Percentiles rank a stretch among this genome's conserved stretches.
Evolutionary conservation across 2,113 vertebrate genomes (phyloP).

Genomic region (Barnardius zonarius): DNA sequence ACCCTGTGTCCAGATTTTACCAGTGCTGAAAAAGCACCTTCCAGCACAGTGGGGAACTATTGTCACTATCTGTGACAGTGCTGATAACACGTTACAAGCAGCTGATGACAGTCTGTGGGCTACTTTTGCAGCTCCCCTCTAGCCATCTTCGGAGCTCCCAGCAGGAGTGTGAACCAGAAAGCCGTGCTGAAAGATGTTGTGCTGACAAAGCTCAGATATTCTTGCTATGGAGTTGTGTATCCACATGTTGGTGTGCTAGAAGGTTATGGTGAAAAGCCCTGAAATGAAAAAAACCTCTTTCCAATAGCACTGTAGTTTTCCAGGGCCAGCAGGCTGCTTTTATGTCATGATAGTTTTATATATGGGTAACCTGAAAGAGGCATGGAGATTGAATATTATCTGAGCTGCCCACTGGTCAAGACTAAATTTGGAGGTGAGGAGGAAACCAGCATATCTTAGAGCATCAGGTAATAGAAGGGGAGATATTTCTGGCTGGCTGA

Average conservation of each 20-base stretch:
- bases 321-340: not conserved
- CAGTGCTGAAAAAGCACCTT: not conserved
- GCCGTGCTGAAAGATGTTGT: not conserved
- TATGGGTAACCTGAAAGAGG: not conserved
- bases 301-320: not conserved
- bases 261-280: not conserved
- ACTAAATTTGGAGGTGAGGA: not conserved
- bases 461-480: not conserved
- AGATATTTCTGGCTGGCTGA: conserved; percentile 11
- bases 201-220: not conserved
- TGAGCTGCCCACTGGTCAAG: not conserved
- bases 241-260: not conserved
- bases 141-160: not conserved
- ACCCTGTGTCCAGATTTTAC: not conserved
- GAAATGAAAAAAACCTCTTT: not conserved
- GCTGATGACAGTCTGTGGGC: not conserved
- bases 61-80: not conserved
- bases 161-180: not conserved
- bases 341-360: not conserved
- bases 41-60: not conserved
- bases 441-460: not conserved
- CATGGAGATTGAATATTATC: not conserved
- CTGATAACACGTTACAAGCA: not conserved
- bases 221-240: not conserved
- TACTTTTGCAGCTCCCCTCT: not conserved